Conservation (phyloP, 1,140 invertebrate species). For the Aphelinus certus region DNA sequence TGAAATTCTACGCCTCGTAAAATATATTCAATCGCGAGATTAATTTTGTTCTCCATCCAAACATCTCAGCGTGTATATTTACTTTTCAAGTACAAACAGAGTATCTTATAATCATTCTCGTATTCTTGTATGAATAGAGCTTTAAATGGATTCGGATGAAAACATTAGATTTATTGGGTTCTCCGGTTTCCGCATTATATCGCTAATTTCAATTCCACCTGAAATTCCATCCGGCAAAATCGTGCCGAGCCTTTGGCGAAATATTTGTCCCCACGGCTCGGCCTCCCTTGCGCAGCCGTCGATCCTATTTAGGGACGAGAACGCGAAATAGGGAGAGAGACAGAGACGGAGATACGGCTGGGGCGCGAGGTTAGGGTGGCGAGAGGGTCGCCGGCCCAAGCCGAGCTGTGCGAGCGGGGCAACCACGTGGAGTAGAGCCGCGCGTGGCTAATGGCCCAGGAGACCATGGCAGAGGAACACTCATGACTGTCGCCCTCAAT, state of each 20-base stretch:
- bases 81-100: too few relatives aligned
- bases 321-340: background rate
- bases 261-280: background rate
- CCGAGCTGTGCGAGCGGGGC: background rate
- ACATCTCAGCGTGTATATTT: too few relatives aligned
- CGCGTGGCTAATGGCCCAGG: constrained; percentile 42
- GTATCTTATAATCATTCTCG: too few relatives aligned
- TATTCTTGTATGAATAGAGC: too few relatives aligned
- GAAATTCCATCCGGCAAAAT: constrained; percentile 38
- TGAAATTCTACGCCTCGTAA: too few relatives aligned
- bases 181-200: too few relatives aligned
- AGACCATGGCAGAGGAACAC: constrained; percentile 37
- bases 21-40: too few relatives aligned
- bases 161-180: too few relatives aligned
- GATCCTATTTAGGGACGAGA: background rate
- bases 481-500: background rate
- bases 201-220: constrained; percentile 19
- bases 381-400: constrained; percentile 18
- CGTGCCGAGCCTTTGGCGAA: constrained; percentile 10
- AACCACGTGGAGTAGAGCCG: constrained; percentile 40
- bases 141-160: too few relatives aligned
- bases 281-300: too few relatives aligned
- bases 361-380: background rate
- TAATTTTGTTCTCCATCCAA: too few relatives aligned
- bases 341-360: too few relatives aligned